Percentiles rank a stretch among this genome's conserved stretches.
Conservation (phyloP, 2,888 invertebrate genomes). For the Oscheius sp. region DNA sequence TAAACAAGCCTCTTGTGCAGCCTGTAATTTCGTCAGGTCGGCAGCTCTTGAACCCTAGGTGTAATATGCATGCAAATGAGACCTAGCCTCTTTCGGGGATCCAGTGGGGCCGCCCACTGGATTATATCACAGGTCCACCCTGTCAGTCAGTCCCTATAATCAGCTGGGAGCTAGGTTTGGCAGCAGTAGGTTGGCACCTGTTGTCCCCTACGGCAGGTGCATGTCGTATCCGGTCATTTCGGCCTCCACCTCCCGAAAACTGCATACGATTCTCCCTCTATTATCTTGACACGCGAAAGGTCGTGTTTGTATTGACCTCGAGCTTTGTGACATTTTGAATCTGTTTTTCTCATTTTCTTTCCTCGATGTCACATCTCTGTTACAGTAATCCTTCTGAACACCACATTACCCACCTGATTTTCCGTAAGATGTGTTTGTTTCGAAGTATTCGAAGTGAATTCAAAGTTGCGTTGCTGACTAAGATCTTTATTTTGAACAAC, state of each 20-base stretch:
- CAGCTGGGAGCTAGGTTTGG: conserved; percentile 9
- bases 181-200: conserved; percentile 30
- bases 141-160: conserved; percentile 22
- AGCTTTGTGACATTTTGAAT: not conserved
- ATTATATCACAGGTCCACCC: not conserved
- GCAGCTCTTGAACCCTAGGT: conserved; percentile 23
- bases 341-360: not conserved
- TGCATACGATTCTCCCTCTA: conserved; percentile 25
- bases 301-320: not conserved
- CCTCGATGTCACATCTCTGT: not conserved
- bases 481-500: not conserved
- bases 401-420: not conserved
- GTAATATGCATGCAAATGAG: conserved; percentile 32
- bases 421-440: not conserved
- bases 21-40: conserved; percentile 17
- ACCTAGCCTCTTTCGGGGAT: not conserved
- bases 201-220: conserved; percentile 31
- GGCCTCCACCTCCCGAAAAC: conserved; percentile 20
- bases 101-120: not conserved
- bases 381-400: not conserved
- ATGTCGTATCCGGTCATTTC: conserved; percentile 33
- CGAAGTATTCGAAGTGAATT: not conserved
- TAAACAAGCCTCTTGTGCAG: conserved; percentile 3
- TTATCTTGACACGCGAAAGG: conserved; percentile 23
- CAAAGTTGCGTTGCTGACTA: not conserved